Percentiles rank a stretch among this genome's conserved stretches.
These are phyloP conservation scores for Callipepla californica DNA, from an alignment of 2,113 vertebrate species.

Conservation along the genomic window DNA sequence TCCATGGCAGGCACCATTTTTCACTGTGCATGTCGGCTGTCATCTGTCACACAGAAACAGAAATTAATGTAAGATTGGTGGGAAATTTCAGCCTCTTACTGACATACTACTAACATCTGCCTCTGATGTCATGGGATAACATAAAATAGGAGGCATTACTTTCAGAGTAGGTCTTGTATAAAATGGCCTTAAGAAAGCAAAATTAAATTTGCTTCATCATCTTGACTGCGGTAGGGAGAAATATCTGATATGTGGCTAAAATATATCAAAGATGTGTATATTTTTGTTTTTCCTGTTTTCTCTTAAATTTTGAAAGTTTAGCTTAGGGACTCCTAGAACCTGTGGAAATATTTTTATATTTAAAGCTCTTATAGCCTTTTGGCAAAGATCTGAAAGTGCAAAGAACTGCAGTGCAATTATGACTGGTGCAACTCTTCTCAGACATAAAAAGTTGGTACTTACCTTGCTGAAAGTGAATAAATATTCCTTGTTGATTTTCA, in stretches of 20 bases:
- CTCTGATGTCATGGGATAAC: too few species aligned
- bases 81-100: too few species aligned
- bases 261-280: neutral
- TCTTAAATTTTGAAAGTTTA: neutral
- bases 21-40: too few species aligned
- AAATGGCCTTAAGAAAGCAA: neutral
- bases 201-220: neutral
- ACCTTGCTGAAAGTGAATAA: neutral
- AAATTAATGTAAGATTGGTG: too few species aligned
- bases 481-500: neutral
- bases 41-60: too few species aligned
- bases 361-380: neutral
- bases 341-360: neutral
- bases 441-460: neutral
- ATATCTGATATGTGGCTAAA: neutral
- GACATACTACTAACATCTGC: too few species aligned
- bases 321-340: neutral
- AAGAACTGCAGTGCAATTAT: neutral
- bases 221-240: neutral
- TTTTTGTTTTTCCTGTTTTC: neutral
- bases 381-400: neutral
- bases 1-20: too few species aligned
- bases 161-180: neutral
- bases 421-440: neutral
- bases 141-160: too few species aligned